Evolutionary conservation across 2,888 invertebrate species (phyloP), one percentile per base, ranked within the genome.

Genomic region (Limnephilus lunatus): DNA sequence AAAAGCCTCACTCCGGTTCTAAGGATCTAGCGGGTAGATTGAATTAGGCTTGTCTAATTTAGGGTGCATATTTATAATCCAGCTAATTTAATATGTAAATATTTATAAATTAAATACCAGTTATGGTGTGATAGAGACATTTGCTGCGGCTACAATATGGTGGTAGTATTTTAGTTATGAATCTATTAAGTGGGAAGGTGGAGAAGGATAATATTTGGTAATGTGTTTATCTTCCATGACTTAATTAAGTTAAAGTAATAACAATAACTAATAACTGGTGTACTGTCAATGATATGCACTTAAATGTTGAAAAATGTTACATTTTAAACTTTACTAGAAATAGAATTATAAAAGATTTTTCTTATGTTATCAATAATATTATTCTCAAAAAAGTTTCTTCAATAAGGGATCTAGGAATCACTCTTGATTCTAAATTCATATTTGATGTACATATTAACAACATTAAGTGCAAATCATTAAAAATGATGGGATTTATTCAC

Each of bases 21-120:
- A 25, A 83, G 83, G 32, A 35, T 35, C 7, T 68, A 68, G 86
- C n/a, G 48, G 48, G 86, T 86, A 86, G 44, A 86, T 86, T 86
- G 86, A 86, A 86, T 86, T 48, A n/a, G 68, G 86, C 86, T 39
- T 44, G 44, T 86, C 86, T 86, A 86, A 86, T 86, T 31, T 91
- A 30, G 90, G 92, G 92, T 92, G 92, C 85, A 92, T 92, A 90
- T 81, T 92, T 86, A 85, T 89, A 89, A 89, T 91, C n/a, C 19
- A 80, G 81, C 39, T 86, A 85, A 92, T 92, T 90, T 86, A 92
- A 92, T 89, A 92, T 92, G 92, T 92, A 91, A 91, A 92, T 92
- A 91, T 91, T 88, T 91, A 89, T 92, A 91, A 25, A 68, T 68
- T 68, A 68, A 92, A 85, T 85, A 91, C 89, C 80, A 81, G 92